Evolutionary conservation across 2,888 invertebrate genomes (phyloP), one percentile per base, ranked within the genome.

Genomic region (Eucriotettix oculatus): DNA sequence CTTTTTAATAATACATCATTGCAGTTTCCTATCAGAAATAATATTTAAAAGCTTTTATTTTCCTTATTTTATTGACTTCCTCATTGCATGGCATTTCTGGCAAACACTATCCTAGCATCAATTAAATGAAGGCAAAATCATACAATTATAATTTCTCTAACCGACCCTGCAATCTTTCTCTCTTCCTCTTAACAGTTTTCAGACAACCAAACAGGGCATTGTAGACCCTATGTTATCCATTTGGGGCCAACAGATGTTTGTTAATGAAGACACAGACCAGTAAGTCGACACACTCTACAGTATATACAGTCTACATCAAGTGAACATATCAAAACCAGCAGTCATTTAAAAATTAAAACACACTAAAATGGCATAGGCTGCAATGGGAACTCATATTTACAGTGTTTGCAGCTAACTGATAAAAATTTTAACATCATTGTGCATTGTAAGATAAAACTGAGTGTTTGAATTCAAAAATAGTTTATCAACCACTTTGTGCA

Each of bases 151-250:
- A 48, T 48, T 48, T 48, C 48, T 48, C 48, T 48, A 48, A 48
- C 48, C 64, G 66, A 68, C 67, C 66, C 67, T 66, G 65, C 67
- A 66, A 66, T 66, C 67, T 67, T 65, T 64, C 66, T 61, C 57
- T 62, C 55, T 61, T 61, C 56, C 60, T 58, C 62, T 62, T 57
- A 72, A 73, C 75, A 78, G 78, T 77, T 78, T 78, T 77, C 78
- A 79, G 76, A 77, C 78, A 71, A 75, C 76, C 72, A 91, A 90
- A 86, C 89, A 89, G 84, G 92, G 92, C 85, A 90, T 92, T 85
- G 90, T 92, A 86, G 92, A 93, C 85, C 93, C 92, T 81, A 92
- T 93, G 91, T 90, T 93, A 82, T 90, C 90, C 81, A 93, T 93
- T 82, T 93, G 93, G 93, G 93, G 92, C 80, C 92, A 93, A 82